Conservation (phyloP, 35 echinoderm and acorn worm genomes). For the Apostichopus japonicus region DNA sequence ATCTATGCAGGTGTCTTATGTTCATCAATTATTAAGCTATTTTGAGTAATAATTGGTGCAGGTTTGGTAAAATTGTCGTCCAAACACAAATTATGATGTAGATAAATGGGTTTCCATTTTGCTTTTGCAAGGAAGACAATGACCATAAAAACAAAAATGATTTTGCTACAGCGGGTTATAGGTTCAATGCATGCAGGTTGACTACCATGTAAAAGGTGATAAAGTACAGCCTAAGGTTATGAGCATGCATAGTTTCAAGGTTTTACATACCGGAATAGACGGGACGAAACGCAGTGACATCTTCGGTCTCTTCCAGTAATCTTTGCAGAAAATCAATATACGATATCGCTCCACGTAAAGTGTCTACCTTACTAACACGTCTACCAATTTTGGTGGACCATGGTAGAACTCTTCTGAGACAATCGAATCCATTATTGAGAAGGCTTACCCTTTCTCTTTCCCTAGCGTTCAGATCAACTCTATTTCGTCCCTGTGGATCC, state of each 20-base stretch:
- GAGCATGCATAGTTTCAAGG: background rate
- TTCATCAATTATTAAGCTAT: too few species aligned
- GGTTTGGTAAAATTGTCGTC: too few species aligned
- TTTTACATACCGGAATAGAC: constrained; percentile 44
- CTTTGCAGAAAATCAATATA: constrained; percentile 76
- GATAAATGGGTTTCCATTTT: too few species aligned
- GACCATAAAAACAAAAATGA: too few species aligned
- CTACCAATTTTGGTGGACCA: constrained; percentile 68
- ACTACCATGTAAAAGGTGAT: too few species aligned
- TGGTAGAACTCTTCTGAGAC: constrained; percentile 73
- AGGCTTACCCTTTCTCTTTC: constrained; percentile 83
- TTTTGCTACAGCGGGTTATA: too few species aligned
- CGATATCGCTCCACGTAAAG: constrained; percentile 73
- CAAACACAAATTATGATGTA: too few species aligned
- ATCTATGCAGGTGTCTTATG: too few species aligned
- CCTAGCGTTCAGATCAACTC: constrained; percentile 70
- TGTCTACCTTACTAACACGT: constrained; percentile 86
- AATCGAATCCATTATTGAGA: constrained; percentile 81
- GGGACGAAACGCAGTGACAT: constrained; percentile 14
- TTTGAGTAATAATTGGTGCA: too few species aligned
- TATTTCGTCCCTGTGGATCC: constrained; percentile 41
- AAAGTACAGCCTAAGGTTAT: background rate
- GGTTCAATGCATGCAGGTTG: too few species aligned
- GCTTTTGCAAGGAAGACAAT: too few species aligned
- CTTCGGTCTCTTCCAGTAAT: constrained; percentile 61